Evolutionary conservation across 1,140 invertebrate species (phyloP).

Genomic region (Pseudoatta argentina): DNA sequence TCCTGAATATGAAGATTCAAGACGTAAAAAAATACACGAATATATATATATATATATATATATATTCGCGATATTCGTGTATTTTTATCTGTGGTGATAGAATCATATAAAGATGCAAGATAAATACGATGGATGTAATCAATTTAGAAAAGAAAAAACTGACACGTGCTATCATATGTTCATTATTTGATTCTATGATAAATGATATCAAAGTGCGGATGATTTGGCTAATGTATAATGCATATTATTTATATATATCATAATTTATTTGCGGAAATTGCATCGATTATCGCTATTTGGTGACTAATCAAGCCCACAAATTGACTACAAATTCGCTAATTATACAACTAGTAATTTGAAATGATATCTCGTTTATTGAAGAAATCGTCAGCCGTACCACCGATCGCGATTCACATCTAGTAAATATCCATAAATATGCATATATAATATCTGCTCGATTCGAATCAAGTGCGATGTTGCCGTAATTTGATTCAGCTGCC

Average conservation of each 20-base stretch:
- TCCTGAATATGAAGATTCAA: too few relatives aligned
- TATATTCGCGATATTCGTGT: background rate
- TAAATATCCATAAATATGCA: slow-evolving; percentile 61
- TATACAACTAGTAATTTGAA: slow-evolving; percentile 13
- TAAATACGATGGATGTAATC: background rate
- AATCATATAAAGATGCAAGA: background rate
- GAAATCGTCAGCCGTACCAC: slow-evolving; percentile 23
- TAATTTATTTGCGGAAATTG: background rate
- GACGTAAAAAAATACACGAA: background rate
- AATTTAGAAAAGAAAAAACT: background rate
- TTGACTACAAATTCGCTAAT: slow-evolving; percentile 54
- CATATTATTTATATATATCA: slow-evolving; percentile 14
- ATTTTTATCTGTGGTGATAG: background rate
- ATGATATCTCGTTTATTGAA: slow-evolving; percentile 17
- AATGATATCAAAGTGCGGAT: background rate
- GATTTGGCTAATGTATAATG: background rate
- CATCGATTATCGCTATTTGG: slow-evolving; percentile 36
- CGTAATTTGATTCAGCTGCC: slow-evolving; percentile 43
- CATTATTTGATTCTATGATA: background rate
- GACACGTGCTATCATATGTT: background rate
- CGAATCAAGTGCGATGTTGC: slow-evolving; percentile 53
- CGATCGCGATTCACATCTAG: slow-evolving; percentile 14
- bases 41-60: background rate
- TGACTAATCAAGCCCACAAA: slow-evolving; percentile 21
- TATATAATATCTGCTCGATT: slow-evolving; percentile 44